Conservation (phyloP, 2,113 vertebrate genomes). For the Megalops atlanticus region DNA sequence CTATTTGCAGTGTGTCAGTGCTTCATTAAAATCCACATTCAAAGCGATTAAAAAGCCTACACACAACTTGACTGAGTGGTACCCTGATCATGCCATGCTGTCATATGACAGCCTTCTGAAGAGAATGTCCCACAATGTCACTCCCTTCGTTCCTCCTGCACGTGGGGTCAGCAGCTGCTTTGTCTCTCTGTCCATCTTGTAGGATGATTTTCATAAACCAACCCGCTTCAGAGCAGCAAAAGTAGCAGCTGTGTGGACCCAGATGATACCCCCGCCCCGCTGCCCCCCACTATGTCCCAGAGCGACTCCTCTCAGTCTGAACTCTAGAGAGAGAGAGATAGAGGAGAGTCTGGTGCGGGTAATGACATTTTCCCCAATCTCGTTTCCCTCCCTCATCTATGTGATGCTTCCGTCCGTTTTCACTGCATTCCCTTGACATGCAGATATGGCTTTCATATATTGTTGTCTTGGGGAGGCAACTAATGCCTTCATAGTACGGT, state of each 20-base stretch:
- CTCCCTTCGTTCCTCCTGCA: not conserved
- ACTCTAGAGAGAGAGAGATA: not conserved
- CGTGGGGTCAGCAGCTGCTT: not conserved
- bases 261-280: not conserved
- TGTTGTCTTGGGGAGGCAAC: too few relatives aligned
- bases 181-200: not conserved
- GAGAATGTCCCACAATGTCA: too few relatives aligned
- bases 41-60: too few relatives aligned
- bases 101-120: too few relatives aligned
- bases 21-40: not conserved
- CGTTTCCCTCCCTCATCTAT: slow-evolving; percentile 16
- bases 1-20: not conserved
- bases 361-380: slow-evolving; percentile 16
- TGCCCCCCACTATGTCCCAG: not conserved
- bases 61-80: too few relatives aligned
- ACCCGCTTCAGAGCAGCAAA: not conserved
- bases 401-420: slow-evolving; percentile 7
- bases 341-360: slow-evolving; percentile 21
- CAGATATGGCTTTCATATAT: too few relatives aligned
- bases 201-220: not conserved
- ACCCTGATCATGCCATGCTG: too few relatives aligned
- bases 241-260: not conserved
- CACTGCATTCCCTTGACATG: slow-evolving; percentile 23
- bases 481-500: too few relatives aligned
- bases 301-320: not conserved